phyloP scores from a whole-genome alignment of 2,888 invertebrate genomes.

The Holacanthella duospinosa region DNA sequence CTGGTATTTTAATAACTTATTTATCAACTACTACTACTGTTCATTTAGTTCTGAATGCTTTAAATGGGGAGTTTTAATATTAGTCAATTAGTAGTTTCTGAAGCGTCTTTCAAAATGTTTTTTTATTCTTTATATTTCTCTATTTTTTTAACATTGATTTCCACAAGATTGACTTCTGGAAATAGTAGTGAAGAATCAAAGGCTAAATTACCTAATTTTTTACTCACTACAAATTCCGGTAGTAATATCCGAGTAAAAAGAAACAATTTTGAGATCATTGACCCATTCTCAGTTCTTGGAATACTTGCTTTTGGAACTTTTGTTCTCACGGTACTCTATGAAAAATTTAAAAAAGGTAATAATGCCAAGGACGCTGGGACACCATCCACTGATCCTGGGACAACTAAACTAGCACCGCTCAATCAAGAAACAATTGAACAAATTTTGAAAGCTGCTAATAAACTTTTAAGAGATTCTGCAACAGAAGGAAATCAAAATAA shows the following conservation, averaged over 20 bases:
- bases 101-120: too few species aligned
- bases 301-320: conserved; percentile 34
- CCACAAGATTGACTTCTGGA: background rate
- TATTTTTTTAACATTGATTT: background rate
- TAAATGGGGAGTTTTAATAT: too few species aligned
- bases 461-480: background rate
- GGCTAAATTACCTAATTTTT: too few species aligned
- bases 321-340: conserved; percentile 32
- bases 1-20: too few species aligned
- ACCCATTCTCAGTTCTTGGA: conserved; percentile 34
- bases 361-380: background rate
- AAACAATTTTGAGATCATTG: conserved; percentile 14
- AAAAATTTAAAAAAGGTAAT: conserved; percentile 13
- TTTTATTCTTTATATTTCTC: too few species aligned
- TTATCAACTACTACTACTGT: too few species aligned
- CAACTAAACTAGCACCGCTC: background rate
- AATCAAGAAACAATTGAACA: background rate
- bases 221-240: too few species aligned
- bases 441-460: background rate
- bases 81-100: too few species aligned
- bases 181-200: background rate
- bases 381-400: background rate
- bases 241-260: background rate
- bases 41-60: too few species aligned
- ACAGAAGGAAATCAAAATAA: background rate